Conservation (phyloP, 2,113 vertebrate genomes). For the Dissostichus mawsoni region DNA sequence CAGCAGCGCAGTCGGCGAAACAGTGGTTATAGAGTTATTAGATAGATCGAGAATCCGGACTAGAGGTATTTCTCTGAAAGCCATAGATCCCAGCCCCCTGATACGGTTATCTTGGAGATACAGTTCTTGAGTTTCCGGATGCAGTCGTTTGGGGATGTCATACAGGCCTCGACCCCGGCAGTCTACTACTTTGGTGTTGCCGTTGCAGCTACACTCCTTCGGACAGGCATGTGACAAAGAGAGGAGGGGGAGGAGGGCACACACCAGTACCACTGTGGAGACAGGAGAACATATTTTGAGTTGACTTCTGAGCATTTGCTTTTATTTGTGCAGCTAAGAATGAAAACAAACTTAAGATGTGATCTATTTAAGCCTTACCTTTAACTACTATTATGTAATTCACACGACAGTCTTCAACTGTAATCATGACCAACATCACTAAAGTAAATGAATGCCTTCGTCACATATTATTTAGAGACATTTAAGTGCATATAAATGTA, state of each 20-base stretch:
- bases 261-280: conserved; percentile 82
- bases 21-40: conserved; percentile 91
- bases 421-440: neutral
- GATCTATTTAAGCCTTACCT: neutral
- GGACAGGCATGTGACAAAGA: conserved; percentile 84
- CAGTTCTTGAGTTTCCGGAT: conserved; percentile 89
- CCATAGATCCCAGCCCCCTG: conserved; percentile 86
- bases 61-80: conserved; percentile 86
- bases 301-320: neutral
- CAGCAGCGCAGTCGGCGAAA: conserved; percentile 88
- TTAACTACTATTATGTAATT: conserved; percentile 1
- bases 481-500: neutral
- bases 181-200: conserved; percentile 88
- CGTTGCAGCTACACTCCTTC: conserved; percentile 88
- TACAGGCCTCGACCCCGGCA: conserved; percentile 90
- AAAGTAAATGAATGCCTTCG: neutral
- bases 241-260: conserved; percentile 72
- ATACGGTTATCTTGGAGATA: conserved; percentile 93
- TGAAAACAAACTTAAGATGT: neutral
- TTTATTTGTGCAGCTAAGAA: neutral
- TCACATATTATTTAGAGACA: neutral
- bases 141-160: conserved; percentile 87
- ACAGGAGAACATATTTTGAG: conserved; percentile 48
- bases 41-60: conserved; percentile 91
- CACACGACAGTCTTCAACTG: neutral